Base-by-base conservation (phyloP, 2,888 invertebrate genomes). In the Erebia aethiops region DNA sequence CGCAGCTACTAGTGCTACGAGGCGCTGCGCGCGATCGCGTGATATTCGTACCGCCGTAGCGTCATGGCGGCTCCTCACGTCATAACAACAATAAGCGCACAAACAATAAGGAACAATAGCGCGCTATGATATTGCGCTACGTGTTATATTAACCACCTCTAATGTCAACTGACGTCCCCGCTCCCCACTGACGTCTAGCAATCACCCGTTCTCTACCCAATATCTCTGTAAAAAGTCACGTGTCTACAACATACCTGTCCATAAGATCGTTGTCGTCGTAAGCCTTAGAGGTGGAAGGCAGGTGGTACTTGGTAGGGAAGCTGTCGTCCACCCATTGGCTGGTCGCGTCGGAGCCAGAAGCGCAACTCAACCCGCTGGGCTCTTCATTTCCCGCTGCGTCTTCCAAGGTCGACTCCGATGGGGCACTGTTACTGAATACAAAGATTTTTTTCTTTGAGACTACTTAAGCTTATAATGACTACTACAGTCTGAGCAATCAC, bases 261-360 rank as follows among this genome's bases (percentile, higher is more conserved):
- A 90, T 89, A 2, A 81, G 76, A 57, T 92, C 91, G 75, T 84
- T 83, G 71, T 91, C 91, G 60, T 91, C 91, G 81, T 89, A 91
- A 1, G 82, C 84, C 66, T 90, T 91, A 18, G 90, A 88, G 0
- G 90, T 87, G 71, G 89, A 88, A 0, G 89, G 90, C 74, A 85
- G 83, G 76, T 87, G 86, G 82, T 88, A 90, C 77, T 86, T 86
- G 78, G 85, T 85, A 43, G 87, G 92, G 86, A 93, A 93, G 80
- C 92, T 92, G 84, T 94, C 93, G 83, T 93, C 93, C 75, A 94
- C 92, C 93, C 93, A 94, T 73, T 93, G 92, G 82, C 91, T 91
- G 76, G 93, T 94, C 26, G 93, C 93, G 81, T 90, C 91, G 16
- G 90, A 89, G 69, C 88, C 88, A 76, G 89, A 87, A 79, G 87